Conservation (phyloP, 2,888 invertebrate species). For the Emmelina monodactyla region DNA sequence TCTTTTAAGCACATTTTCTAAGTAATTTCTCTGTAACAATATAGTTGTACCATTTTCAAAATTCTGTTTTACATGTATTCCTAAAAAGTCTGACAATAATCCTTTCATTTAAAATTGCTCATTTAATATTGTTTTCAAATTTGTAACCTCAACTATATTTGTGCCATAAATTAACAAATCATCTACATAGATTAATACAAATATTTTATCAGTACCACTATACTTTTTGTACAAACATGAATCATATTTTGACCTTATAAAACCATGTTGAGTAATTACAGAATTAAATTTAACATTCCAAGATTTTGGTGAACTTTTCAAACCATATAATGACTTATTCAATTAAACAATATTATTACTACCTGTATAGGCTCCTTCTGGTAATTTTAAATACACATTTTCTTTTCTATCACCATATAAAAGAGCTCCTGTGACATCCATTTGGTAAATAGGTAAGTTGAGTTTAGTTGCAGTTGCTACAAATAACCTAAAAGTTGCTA, state of each 20-base stretch:
- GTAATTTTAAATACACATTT: conserved; percentile 13
- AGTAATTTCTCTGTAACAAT: conserved; percentile 8
- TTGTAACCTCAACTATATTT: conserved; percentile 4
- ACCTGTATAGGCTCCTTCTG: conserved; percentile 12
- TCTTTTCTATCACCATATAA: conserved; percentile 14
- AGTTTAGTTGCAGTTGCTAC: conserved; percentile 7
- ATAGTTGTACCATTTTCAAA: not conserved
- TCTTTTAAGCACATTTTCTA: conserved; percentile 7
- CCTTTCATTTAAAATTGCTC: conserved; percentile 11
- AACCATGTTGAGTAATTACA: conserved; percentile 9
- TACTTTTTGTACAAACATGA: conserved; percentile 12
- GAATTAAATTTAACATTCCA: conserved; percentile 14
- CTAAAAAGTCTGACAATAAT: conserved; percentile 7
- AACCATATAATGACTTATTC: conserved; percentile 12
- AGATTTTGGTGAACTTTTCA: conserved; percentile 15
- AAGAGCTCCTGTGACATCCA: conserved; percentile 15
- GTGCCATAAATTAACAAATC: conserved; percentile 9
- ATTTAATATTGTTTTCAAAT: conserved; percentile 8
- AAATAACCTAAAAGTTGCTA: conserved; percentile 6
- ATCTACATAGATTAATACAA: conserved; percentile 12
- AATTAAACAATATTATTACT: conserved; percentile 11
- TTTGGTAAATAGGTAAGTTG: conserved; percentile 5
- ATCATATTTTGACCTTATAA: conserved; percentile 11
- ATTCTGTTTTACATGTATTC: conserved; percentile 10
- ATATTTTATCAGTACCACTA: conserved; percentile 6